Base-by-base conservation (phyloP, 1,140 invertebrate species). In the Prorops nasuta region DNA sequence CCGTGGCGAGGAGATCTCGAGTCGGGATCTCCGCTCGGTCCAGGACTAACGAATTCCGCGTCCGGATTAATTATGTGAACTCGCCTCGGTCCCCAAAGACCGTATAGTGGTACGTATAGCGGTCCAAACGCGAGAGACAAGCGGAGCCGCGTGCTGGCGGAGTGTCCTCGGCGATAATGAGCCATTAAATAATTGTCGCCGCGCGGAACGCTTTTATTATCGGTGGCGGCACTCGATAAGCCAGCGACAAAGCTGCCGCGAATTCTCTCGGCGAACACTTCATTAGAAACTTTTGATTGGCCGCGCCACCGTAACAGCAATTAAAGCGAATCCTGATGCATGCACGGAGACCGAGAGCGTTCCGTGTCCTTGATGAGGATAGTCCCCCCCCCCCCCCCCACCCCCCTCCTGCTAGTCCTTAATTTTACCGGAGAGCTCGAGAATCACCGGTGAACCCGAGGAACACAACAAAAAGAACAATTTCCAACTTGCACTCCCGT, bases 141-240 rank as follows among this genome's bases (percentile, higher is more conserved):
- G 12, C 40, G 12, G 24, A 2, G 15, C 14, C 34, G 31, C 42
- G 32, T 7, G 24, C 24, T 3, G 16, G 17, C 19, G 42, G 41
- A 31, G 45, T n/a, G 4, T 21, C 24, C 24, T 28, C 24, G 24
- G 24, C 50, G 60, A 63, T 61, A 63, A 63, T 61, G 60, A 61
- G 55, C 55, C 55, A 63, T 63, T 63, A 63, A 63, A 63, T 63
- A 57, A 63, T 61, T 63, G 51, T 58, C 60, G 41, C 51, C 34
- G 42, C 32, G 32, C 10, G 58, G 35, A 54, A 61, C 45, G 53
- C 49, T 60, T 60, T 60, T 59, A 60, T 60, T 59, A 60, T 59
- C 58, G 28, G 40, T 20, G 47, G 45, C 42, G 37, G 44, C 34
- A 40, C 49, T 4, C 24, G 58, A 61, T 61, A 61, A 56, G 20